phyloP scores from a whole-genome alignment of 1,140 invertebrate genomes.

The Cydia pomonella region DNA sequence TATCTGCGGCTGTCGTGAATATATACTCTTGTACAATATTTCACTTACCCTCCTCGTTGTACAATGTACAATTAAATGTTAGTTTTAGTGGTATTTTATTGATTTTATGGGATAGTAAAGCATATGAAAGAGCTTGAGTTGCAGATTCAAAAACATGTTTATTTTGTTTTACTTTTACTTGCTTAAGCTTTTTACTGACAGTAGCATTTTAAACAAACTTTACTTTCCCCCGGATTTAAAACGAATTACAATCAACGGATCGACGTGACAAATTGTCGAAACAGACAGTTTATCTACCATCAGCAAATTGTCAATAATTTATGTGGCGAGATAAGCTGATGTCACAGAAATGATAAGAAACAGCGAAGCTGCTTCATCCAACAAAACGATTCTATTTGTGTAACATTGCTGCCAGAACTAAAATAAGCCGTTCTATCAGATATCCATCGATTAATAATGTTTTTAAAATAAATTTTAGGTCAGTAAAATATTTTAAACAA shows the following conservation, averaged over 20 bases:
- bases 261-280: conserved; percentile 33
- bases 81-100: too few relatives aligned
- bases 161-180: too few relatives aligned
- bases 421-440: not conserved
- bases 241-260: conserved; percentile 31
- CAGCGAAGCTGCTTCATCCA: not conserved
- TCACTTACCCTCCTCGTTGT: too few relatives aligned
- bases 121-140: too few relatives aligned
- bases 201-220: not conserved
- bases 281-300: conserved; percentile 32
- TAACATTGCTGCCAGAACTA: not conserved
- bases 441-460: not conserved
- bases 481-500: not conserved
- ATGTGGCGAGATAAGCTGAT: conserved; percentile 31
- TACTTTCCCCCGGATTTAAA: conserved; percentile 30
- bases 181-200: not conserved
- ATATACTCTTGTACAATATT: too few relatives aligned
- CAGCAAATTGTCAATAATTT: conserved; percentile 35
- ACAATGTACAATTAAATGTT: too few relatives aligned
- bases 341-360: conserved; percentile 7
- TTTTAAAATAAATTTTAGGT: not conserved
- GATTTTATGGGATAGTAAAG: too few relatives aligned
- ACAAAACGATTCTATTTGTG: conserved; percentile 18
- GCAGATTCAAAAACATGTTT: too few relatives aligned
- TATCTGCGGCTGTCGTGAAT: too few relatives aligned